Evolutionary conservation across 1,140 invertebrate genomes (phyloP).

Genomic region (Drosophila ogumai): DNA sequence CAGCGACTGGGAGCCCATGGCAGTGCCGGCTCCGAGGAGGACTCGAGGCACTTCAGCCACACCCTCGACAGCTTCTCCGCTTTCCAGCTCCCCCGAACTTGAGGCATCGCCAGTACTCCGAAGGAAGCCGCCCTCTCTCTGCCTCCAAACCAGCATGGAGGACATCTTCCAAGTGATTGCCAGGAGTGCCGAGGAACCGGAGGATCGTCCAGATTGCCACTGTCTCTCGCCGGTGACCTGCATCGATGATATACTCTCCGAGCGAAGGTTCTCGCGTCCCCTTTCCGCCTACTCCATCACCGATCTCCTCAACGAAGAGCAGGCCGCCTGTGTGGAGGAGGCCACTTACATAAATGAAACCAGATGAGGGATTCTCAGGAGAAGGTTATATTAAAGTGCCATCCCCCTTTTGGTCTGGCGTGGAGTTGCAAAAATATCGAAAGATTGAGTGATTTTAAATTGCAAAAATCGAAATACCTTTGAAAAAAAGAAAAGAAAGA

Average conservation of each 20-base stretch:
- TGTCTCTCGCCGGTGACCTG: slow-evolving; percentile 73
- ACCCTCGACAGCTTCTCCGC: slow-evolving; percentile 72
- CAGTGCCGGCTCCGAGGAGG: slow-evolving; percentile 43
- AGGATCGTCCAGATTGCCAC: slow-evolving; percentile 30
- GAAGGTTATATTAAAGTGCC: slow-evolving; percentile 32
- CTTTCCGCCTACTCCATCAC: slow-evolving; percentile 82
- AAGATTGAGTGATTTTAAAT: not conserved
- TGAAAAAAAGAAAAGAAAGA: not conserved
- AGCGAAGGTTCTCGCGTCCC: slow-evolving; percentile 69
- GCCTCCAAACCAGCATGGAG: slow-evolving; percentile 79
- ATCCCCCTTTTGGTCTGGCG: slow-evolving; percentile 11
- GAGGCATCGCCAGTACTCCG: slow-evolving; percentile 54
- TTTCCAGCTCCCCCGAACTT: slow-evolving; percentile 66
- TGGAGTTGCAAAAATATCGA: not conserved
- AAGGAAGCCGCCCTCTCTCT: slow-evolving; percentile 58
- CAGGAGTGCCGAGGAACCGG: slow-evolving; percentile 65
- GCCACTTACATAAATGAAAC: slow-evolving; percentile 64
- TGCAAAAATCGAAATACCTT: not conserved
- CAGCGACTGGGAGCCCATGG: slow-evolving; percentile 66
- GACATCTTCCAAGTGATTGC: slow-evolving; percentile 80
- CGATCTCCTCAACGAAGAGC: slow-evolving; percentile 78
- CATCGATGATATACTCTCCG: slow-evolving; percentile 80
- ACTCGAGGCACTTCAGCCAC: slow-evolving; percentile 70
- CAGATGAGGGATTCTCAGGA: slow-evolving; percentile 43
- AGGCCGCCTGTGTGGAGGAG: slow-evolving; percentile 54